A percentile compares a stretch with the other conserved stretches of the same genome.
Conservation (phyloP, 2,888 invertebrate species). For the Anodontia alba region DNA sequence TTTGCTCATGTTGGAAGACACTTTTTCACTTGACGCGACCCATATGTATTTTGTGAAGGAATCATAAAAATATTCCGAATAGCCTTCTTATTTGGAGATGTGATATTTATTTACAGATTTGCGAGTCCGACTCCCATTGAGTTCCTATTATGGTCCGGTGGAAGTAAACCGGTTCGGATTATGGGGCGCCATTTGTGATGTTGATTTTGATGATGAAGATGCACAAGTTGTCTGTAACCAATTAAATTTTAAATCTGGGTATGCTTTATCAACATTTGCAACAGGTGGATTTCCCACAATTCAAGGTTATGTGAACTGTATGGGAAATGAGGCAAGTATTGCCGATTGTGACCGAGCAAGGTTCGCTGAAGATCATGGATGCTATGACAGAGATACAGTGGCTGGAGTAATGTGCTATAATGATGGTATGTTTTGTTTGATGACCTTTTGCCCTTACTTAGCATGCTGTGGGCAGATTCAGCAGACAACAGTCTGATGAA, state of each 20-base stretch:
- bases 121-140: slow-evolving; percentile 36
- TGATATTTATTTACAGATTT: slow-evolving; percentile 48
- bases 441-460: no score
- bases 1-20: no score
- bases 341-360: slow-evolving; percentile 36
- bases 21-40: no score
- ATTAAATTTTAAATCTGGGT: slow-evolving; percentile 58
- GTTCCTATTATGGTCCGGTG: slow-evolving; percentile 61
- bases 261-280: slow-evolving; percentile 42
- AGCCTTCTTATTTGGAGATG: no score
- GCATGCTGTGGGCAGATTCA: no score
- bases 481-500: no score
- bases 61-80: no score
- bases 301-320: slow-evolving; percentile 85
- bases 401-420: slow-evolving; percentile 62
- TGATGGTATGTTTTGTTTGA: slow-evolving; percentile 22
- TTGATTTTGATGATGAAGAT: slow-evolving; percentile 62
- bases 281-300: slow-evolving; percentile 51
- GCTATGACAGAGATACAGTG: slow-evolving; percentile 44
- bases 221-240: slow-evolving; percentile 67
- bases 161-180: slow-evolving; percentile 53
- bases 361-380: slow-evolving; percentile 50
- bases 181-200: slow-evolving; percentile 59
- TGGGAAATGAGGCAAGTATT: slow-evolving; percentile 40
- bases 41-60: no score